These are phyloP conservation scores for Xerus rutilus DNA, from an alignment of 2,797 vertebrate genomes.

Conservation along the genomic window DNA sequence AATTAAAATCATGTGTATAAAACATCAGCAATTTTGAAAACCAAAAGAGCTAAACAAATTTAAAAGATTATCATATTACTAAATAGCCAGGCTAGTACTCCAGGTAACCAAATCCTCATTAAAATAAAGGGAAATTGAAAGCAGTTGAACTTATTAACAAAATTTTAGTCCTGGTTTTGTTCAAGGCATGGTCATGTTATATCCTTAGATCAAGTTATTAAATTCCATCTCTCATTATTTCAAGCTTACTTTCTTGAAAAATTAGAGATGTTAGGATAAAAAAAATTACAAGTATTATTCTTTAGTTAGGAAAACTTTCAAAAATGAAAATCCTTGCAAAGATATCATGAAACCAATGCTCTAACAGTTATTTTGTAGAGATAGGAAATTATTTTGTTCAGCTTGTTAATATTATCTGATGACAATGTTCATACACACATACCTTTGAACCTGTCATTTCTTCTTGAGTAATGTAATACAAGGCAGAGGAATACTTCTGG, in stretches of 20 bases:
- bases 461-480: not conserved
- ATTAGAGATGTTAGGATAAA: not conserved
- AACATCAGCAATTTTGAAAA: not conserved
- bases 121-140: not conserved
- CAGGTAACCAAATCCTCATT: not conserved
- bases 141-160: not conserved
- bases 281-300: not conserved
- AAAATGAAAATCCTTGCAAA: not conserved
- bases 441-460: not conserved
- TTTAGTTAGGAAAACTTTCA: not conserved
- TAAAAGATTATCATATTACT: not conserved
- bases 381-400: not conserved
- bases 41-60: not conserved
- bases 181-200: not conserved
- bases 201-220: not conserved
- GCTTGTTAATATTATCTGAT: not conserved
- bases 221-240: accelerated
- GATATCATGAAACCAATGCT: not conserved
- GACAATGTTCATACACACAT: not conserved
- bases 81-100: not conserved
- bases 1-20: not conserved
- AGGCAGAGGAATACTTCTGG: not conserved
- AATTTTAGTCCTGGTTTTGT: not conserved
- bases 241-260: not conserved
- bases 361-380: not conserved